Conservation (phyloP, 2,797 vertebrate genomes). For the Scyliorhinus canicula region DNA sequence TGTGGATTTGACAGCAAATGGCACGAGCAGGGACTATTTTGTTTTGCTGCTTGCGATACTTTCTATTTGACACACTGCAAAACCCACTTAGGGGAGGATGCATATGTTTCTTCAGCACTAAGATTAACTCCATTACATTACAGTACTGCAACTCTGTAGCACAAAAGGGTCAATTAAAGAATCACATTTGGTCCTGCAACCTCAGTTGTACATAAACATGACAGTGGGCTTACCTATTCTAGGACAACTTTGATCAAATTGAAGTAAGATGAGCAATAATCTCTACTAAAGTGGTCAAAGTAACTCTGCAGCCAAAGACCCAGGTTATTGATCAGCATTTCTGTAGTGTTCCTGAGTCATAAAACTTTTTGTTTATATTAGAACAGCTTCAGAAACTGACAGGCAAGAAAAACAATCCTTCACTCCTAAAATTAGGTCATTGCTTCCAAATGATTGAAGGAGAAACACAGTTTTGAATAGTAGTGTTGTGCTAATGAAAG, state of each 20-base stretch:
- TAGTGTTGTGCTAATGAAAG: not conserved
- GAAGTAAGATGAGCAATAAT: not conserved
- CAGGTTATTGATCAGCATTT: not conserved
- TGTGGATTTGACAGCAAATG: not conserved
- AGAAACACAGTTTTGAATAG: not conserved
- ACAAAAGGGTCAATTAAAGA: not conserved
- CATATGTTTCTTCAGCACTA: no score
- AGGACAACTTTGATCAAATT: not conserved
- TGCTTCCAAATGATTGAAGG: not conserved
- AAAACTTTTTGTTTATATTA: not conserved
- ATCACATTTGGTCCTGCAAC: not conserved
- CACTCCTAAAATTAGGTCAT: not conserved
- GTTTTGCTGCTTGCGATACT: not conserved
- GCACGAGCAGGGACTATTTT: not conserved
- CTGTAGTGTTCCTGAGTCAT: not conserved
- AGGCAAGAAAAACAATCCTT: not conserved
- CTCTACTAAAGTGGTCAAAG: not conserved
- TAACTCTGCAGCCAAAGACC: not conserved
- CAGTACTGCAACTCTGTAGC: not conserved
- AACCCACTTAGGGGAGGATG: not conserved
- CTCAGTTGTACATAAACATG: not conserved
- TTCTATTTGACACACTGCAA: not conserved
- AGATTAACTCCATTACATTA: not conserved
- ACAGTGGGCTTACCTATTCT: not conserved
- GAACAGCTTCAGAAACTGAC: not conserved